phyloP scores from a whole-genome alignment of 2,888 invertebrate species.

The Machimus rusticus region DNA sequence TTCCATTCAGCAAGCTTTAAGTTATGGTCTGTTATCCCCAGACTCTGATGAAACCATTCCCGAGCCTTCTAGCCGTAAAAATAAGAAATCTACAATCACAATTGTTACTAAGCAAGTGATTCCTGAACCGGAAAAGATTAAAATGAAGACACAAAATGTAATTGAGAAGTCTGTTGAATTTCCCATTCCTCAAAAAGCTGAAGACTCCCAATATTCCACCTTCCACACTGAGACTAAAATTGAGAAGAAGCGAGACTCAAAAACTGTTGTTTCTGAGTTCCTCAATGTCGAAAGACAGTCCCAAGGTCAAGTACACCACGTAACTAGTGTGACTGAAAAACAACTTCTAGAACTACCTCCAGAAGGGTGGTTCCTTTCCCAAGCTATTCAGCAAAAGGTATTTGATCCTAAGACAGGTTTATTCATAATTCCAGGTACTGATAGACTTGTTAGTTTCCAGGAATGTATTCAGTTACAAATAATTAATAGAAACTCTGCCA shows the following conservation, averaged over 20 bases:
- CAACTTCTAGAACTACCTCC: constrained; percentile 81
- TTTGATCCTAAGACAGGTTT: constrained; percentile 85
- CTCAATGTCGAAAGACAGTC: constrained; percentile 64
- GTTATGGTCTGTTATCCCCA: constrained; percentile 74
- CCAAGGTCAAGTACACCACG: constrained; percentile 52
- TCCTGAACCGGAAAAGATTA: constrained; percentile 57
- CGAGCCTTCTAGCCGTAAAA: constrained; percentile 62
- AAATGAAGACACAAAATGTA: constrained; percentile 56
- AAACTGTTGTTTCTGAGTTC: constrained; percentile 64
- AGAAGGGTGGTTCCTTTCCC: constrained; percentile 82
- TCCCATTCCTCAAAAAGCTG: constrained; percentile 53
- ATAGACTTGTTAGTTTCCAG: constrained; percentile 82
- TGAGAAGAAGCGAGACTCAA: constrained; percentile 57
- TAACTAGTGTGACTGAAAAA: constrained; percentile 65
- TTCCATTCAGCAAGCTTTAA: constrained; percentile 79
- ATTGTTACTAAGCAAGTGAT: constrained; percentile 67
- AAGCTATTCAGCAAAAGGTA: constrained; percentile 82
- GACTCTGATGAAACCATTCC: constrained; percentile 67
- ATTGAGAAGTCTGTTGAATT: constrained; percentile 60
- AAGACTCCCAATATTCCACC: constrained; percentile 41
- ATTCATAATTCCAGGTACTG: constrained; percentile 87
- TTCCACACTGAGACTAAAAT: constrained; percentile 51
- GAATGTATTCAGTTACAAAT: constrained; percentile 87
- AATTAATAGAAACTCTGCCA: constrained; percentile 83
- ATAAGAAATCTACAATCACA: constrained; percentile 66